These are phyloP conservation scores for Globodera ellingtonae DNA, from an alignment of 1,140 invertebrate genomes.

Conservation along the genomic window DNA sequence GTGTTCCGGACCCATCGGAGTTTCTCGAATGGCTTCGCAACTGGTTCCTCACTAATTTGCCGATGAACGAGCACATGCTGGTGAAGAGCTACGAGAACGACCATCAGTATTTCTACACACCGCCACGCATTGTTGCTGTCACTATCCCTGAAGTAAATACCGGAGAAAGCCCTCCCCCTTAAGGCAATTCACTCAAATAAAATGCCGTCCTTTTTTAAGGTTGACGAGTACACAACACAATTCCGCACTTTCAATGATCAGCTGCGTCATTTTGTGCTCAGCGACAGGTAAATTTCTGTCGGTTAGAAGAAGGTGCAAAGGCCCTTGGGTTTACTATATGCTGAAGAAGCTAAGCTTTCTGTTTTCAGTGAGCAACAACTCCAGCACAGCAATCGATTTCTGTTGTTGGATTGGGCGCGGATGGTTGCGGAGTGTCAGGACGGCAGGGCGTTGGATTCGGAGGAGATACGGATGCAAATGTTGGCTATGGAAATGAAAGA, in stretches of 20 bases:
- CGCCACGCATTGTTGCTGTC: conserved; percentile 13
- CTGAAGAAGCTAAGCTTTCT: neutral
- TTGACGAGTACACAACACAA: neutral
- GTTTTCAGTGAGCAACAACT: neutral
- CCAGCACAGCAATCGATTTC: neutral
- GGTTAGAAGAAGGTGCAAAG: too few species aligned
- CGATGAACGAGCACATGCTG: neutral
- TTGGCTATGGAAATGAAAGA: neutral
- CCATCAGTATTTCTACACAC: conserved; percentile 1
- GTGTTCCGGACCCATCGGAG: neutral
- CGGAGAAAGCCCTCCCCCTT: too few species aligned
- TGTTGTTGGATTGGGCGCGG: conserved; percentile 15
- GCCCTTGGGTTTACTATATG: too few species aligned
- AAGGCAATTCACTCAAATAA: neutral
- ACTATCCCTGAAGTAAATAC: conserved; percentile 14
- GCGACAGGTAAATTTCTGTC: neutral
- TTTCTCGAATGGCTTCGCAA: neutral
- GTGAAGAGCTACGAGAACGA: conserved; percentile 1
- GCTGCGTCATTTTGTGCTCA: neutral
- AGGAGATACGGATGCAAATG: neutral
- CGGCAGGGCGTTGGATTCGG: neutral
- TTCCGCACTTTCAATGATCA: conserved; percentile 6
- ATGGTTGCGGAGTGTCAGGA: neutral
- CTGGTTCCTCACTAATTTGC: conserved; percentile 8
- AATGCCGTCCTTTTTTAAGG: neutral